Base-by-base conservation (phyloP, 2,888 invertebrate species). In the Lasioglossum figueresi region DNA sequence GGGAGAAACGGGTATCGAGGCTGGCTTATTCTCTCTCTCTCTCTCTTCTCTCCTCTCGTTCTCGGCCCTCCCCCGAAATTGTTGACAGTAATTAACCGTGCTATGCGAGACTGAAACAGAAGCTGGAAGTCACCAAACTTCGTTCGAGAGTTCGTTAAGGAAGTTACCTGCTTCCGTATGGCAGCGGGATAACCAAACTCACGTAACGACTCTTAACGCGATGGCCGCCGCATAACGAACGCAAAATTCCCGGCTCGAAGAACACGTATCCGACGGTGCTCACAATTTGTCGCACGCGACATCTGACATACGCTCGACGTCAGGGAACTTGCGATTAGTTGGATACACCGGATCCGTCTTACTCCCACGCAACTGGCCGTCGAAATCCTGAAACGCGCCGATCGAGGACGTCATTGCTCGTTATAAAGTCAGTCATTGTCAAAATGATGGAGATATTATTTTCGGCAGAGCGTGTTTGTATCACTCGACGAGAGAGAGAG, bases 171-270 rank as follows among this genome's bases (percentile, higher is more conserved):
- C 88, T 88, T 89, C 84, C 89, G 82, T 90, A 88, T 81, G 88
- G 89, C 83, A 83, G 84, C 72, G 88, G 68, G 90, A 91, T 91
- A 91, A 84, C 86, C 86, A 85, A 91, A 91, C 86, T 91, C 85
- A 76, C 85, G 88, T 91, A 91, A 91, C 91, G 90, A 91, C 91
- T 90, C 89, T 90, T 91, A 89, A 91, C 88, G 83, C 87, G 86
- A 87, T 82, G 88, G 85, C 84, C 86, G 78, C 77, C 71, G 52
- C 79, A 85, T 83, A 82, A 85, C 83, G 87, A 86, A 87, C 77
- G 84, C 72, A 79, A 90, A 89, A 83, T 89, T 91, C 85, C 68
- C 66, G 52, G 45, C 70, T 77, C 66, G 81, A 84, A 80, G 76
- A 85, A 86, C 84, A 79, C 82, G 80, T 82, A 82, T 40, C 48